A percentile compares a stretch with the other conserved stretches of the same genome.
Conservation (phyloP, 2,797 vertebrate genomes). For the Rousettus madagascariensis region DNA sequence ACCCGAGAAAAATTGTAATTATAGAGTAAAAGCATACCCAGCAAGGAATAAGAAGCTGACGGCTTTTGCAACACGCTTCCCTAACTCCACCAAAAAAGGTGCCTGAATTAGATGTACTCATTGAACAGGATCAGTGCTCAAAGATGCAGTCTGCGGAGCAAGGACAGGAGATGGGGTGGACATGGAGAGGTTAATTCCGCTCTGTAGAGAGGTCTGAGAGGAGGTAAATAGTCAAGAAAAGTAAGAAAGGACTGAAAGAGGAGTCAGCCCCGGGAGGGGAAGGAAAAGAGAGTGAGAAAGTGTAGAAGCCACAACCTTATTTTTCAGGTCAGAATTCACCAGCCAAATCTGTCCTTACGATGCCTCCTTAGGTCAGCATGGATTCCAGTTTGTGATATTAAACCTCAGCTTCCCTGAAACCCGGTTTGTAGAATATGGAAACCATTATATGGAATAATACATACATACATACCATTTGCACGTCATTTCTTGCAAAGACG, state of each 20-base stretch:
- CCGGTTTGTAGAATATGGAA: neutral
- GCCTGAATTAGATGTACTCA: neutral
- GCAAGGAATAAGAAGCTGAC: neutral
- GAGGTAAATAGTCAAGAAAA: neutral
- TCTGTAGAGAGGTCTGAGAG: too few relatives aligned
- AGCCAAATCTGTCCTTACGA: rapidly evolving
- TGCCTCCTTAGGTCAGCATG: neutral
- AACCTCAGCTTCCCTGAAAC: neutral
- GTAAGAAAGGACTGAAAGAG: neutral
- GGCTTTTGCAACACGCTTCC: neutral
- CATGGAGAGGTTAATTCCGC: neutral
- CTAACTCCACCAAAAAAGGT: neutral
- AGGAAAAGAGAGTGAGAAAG: neutral
- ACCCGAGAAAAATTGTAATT: neutral
- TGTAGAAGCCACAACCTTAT: rapidly evolving
- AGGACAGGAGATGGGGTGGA: neutral
- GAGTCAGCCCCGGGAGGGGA: neutral
- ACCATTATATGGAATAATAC: neutral
- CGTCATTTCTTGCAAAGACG: neutral
- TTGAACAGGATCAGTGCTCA: neutral
- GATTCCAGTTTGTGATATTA: neutral
- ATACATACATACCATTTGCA: neutral
- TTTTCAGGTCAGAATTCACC: neutral
- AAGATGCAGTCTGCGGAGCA: too few relatives aligned
- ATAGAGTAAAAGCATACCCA: neutral